These are phyloP conservation scores for Ditylenchus dipsaci DNA, from an alignment of 1,140 invertebrate species.

Conservation along the genomic window DNA sequence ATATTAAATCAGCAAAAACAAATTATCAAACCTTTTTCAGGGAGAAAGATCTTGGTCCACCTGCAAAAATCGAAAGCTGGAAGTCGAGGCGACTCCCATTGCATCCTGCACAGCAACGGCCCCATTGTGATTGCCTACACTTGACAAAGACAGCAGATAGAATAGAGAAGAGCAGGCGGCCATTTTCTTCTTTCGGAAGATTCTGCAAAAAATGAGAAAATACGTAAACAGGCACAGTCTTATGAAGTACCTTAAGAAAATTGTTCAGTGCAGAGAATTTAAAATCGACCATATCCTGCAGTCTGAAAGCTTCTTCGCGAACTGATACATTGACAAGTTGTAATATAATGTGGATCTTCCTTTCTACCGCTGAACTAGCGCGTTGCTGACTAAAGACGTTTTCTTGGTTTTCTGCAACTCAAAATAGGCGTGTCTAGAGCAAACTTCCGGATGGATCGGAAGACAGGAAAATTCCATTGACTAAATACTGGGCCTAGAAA, in stretches of 20 bases:
- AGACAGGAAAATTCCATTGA: no score
- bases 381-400: no score
- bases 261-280: not conserved
- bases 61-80: not conserved
- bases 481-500: no score
- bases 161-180: not conserved
- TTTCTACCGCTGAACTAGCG: no score
- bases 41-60: not conserved
- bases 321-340: not conserved
- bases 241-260: not conserved
- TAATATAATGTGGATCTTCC: not conserved
- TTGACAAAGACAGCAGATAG: not conserved
- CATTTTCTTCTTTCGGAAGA: not conserved
- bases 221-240: not conserved
- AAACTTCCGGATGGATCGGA: no score
- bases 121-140: not conserved
- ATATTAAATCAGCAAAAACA: not conserved
- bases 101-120: no score
- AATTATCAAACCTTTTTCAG: not conserved
- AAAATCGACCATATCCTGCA: conserved; percentile 6
- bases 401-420: no score
- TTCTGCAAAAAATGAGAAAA: not conserved
- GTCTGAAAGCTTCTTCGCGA: not conserved
- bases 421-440: no score
- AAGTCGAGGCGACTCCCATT: no score